phyloP scores from a whole-genome alignment of 2,797 vertebrate species.

The Gymnopithys bicolor region DNA sequence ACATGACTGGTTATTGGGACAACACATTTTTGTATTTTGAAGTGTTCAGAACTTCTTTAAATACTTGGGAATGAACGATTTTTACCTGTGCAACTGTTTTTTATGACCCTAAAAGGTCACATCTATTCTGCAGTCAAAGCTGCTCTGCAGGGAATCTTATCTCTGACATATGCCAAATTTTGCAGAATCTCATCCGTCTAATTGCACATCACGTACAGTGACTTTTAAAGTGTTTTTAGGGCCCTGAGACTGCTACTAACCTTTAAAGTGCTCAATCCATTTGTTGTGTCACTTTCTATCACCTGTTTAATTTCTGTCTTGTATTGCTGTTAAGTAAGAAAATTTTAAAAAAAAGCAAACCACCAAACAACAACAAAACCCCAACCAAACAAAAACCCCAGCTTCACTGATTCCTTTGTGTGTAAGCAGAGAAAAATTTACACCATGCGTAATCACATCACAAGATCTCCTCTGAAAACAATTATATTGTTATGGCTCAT shows the following conservation, averaged over 20 bases:
- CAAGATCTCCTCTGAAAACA: neutral
- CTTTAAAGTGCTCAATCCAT: slow-evolving; percentile 38
- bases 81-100: neutral
- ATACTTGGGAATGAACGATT: neutral
- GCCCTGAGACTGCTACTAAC: slow-evolving; percentile 1
- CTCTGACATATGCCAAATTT: slow-evolving; percentile 47
- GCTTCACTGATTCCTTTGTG: neutral
- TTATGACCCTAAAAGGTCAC: slow-evolving; percentile 9
- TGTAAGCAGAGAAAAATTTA: neutral
- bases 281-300: neutral
- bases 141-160: slow-evolving; percentile 14
- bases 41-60: neutral
- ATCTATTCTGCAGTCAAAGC: slow-evolving; percentile 27
- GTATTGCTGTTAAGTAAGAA: neutral
- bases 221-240: slow-evolving; percentile 49
- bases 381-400: neutral
- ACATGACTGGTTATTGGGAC: neutral
- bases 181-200: slow-evolving; percentile 38
- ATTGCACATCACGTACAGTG: slow-evolving; percentile 37
- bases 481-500: neutral
- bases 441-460: neutral
- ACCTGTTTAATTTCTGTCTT: neutral
- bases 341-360: neutral
- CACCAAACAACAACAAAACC: neutral
- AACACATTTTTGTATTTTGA: neutral